These are phyloP conservation scores for Oxystoma pomonae DNA, from an alignment of 2,888 invertebrate genomes.

Conservation along the genomic window DNA sequence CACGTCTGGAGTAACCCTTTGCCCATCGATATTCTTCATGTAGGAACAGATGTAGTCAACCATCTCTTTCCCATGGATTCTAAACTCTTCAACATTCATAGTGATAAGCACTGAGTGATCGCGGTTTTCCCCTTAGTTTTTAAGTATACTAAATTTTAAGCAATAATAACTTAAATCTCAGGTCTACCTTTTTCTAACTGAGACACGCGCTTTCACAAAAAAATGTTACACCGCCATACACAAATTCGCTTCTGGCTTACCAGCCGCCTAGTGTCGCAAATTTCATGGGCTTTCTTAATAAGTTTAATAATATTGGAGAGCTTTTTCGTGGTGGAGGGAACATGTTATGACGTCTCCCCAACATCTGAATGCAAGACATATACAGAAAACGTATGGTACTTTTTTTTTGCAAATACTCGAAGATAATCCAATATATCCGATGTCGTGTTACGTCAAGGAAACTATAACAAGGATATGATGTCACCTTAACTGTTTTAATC, in stretches of 20 bases:
- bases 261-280: not conserved
- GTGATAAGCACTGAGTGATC: not conserved
- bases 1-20: slow-evolving; percentile 83
- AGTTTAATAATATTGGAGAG: not conserved
- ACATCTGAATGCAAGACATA: too few species aligned
- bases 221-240: not conserved
- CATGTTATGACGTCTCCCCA: not conserved
- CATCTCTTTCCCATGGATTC: slow-evolving; percentile 86
- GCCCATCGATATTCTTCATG: slow-evolving; percentile 71
- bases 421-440: not conserved
- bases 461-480: too few species aligned
- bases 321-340: not conserved
- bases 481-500: too few species aligned
- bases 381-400: not conserved
- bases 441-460: too few species aligned
- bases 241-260: not conserved
- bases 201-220: not conserved
- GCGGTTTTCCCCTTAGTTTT: slow-evolving; percentile 1
- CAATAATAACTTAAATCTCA: not conserved
- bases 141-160: not conserved
- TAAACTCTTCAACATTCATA: slow-evolving; percentile 88
- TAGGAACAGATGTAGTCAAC: slow-evolving; percentile 94
- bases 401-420: not conserved
- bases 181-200: not conserved
- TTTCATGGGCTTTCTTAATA: not conserved